Percentiles rank a stretch among this genome's conserved stretches.
Evolutionary conservation across 2,888 invertebrate species (phyloP).

Genomic region (Conomelus anceps): DNA sequence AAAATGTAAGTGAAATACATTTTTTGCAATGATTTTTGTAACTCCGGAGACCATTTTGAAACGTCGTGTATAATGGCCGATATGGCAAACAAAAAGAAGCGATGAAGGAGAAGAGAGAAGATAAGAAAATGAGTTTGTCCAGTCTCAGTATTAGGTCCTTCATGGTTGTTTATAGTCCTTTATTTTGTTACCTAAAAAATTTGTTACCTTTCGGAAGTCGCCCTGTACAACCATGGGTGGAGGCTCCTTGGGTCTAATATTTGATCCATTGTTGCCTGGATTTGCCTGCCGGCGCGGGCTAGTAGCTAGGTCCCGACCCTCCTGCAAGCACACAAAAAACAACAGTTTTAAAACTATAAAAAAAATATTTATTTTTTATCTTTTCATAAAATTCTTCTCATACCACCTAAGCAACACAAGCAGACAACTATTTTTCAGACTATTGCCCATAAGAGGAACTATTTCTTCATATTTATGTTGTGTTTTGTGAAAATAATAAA

Average conservation of each 20-base stretch:
- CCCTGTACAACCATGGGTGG: constrained; percentile 81
- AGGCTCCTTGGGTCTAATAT: constrained; percentile 54
- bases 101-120: neutral
- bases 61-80: neutral
- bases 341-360: neutral
- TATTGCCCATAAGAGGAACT: too few relatives aligned
- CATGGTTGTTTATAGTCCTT: too few relatives aligned
- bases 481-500: too few relatives aligned
- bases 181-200: too few relatives aligned
- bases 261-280: constrained; percentile 51
- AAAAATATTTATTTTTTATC: too few relatives aligned
- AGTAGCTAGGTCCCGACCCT: constrained; percentile 38
- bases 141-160: neutral
- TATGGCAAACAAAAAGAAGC: neutral
- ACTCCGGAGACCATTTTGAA: neutral
- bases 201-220: constrained; percentile 77
- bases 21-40: too few relatives aligned
- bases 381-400: too few relatives aligned
- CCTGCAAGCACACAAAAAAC: constrained; percentile 19
- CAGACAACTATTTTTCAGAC: too few relatives aligned
- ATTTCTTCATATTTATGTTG: too few relatives aligned
- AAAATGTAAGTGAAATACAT: too few relatives aligned
- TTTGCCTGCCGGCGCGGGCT: constrained; percentile 38
- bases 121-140: neutral
- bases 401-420: too few relatives aligned